Evolutionary conservation across 2,888 invertebrate species (phyloP).

Genomic region (Agrochola circellaris): DNA sequence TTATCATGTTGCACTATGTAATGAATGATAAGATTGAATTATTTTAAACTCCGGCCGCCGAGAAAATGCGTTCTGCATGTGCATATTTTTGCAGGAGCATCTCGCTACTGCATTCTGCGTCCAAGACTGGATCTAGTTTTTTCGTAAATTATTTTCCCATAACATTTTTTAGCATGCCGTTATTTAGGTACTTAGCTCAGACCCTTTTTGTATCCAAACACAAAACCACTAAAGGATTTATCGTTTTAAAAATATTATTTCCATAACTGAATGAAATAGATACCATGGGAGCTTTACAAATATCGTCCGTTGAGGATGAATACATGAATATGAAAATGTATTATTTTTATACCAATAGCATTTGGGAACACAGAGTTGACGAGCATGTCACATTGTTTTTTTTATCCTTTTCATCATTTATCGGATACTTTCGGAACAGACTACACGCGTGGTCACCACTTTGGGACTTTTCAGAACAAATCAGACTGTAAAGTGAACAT

Average conservation of each 20-base stretch:
- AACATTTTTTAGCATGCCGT: too few relatives aligned
- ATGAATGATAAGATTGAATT: too few relatives aligned
- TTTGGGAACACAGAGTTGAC: neutral
- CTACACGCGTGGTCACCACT: neutral
- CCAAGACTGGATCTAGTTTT: neutral
- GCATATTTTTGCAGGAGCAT: neutral
- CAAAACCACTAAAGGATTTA: neutral
- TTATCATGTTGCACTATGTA: too few relatives aligned
- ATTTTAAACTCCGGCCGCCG: too few relatives aligned
- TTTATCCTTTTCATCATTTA: neutral
- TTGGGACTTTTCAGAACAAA: too few relatives aligned
- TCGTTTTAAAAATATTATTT: slow-evolving; percentile 3
- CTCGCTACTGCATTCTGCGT: neutral
- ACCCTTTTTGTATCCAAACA: neutral
- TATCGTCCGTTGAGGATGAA: slow-evolving; percentile 22
- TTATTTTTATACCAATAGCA: slow-evolving; percentile 15
- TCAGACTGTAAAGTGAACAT: too few relatives aligned
- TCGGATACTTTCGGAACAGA: neutral
- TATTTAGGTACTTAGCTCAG: neutral
- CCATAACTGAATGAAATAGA: slow-evolving; percentile 4
- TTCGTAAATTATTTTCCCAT: neutral
- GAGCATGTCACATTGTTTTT: neutral
- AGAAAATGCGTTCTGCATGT: too few relatives aligned
- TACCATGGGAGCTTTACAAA: slow-evolving; percentile 15
- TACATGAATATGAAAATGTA: slow-evolving; percentile 21